Evolutionary conservation across 2,888 invertebrate species (phyloP), one percentile per base, ranked within the genome.

Genomic region (Nemotelus nigrinus): DNA sequence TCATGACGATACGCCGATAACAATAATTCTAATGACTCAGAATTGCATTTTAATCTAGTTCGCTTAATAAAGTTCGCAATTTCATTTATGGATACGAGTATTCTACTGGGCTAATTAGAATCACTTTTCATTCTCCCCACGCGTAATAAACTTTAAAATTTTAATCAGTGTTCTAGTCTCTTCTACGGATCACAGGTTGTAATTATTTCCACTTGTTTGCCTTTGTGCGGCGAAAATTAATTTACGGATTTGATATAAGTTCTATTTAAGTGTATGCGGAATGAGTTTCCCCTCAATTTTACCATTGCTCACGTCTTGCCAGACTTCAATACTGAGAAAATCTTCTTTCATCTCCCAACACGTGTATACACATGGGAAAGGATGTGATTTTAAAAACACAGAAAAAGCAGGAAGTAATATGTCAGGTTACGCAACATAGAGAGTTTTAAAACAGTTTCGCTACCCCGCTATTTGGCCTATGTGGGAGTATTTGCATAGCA

Each of bases 161-260:
- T 47, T 65, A 43, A 65, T 65, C 65, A 65, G 45, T 8, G 7
- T 45, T 47, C 65, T 8, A 2, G 25, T 2, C 2, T 65, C 41
- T 45, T 8, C 8, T 45, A 65, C 43, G 25, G 25, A 25, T 25
- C 6, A 2, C 7, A 47, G 45, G 2, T 3, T 65, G 65, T 47
- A 65, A 65, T 65, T 65, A 65, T 47, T 65, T 65, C 65, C 65
- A 65, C 65, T 65, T 65, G 65, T 65, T 65, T 65, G 65, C 65
- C 65, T 41, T 47, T 10, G 2, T 41, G 45, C 41, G 8, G 41
- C 2, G 45, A 44, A 65, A 65, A 65, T 65, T 65, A 65, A 65
- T 65, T 65, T 65, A 65, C 65, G 45, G 44, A 10, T 44, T 44
- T 65, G 44, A 8, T 65, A 10, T 44, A 65, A 65, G 45, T 8